These are phyloP conservation scores for Osedax fenrisi DNA, from an alignment of 2,888 invertebrate genomes.

Conservation along the genomic window DNA sequence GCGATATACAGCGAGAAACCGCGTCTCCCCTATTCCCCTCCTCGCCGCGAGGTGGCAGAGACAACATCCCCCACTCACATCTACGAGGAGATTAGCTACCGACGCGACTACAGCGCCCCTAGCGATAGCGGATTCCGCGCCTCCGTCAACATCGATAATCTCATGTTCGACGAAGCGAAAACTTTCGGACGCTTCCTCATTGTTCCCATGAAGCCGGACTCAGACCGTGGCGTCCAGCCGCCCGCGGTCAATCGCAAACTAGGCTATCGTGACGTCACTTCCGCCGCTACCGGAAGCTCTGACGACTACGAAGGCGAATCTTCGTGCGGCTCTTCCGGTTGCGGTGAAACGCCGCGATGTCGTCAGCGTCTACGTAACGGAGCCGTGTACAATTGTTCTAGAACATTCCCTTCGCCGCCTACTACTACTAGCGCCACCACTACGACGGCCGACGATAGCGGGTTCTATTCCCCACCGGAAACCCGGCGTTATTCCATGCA, in stretches of 20 bases:
- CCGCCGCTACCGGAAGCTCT: no score
- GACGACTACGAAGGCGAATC: not conserved
- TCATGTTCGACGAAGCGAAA: slow-evolving; percentile 10
- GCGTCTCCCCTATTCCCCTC: no score
- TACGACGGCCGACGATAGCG: not conserved
- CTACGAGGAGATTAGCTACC: slow-evolving; percentile 10
- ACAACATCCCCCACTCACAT: slow-evolving; percentile 7
- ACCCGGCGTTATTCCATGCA: no score
- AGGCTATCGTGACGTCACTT: no score
- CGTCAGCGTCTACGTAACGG: not conserved
- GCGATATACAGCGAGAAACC: no score
- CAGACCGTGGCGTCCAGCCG: not conserved
- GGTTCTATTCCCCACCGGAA: no score
- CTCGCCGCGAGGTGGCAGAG: no score
- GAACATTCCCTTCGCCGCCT: not conserved
- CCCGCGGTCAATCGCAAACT: no score
- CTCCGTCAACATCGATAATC: slow-evolving; percentile 7
- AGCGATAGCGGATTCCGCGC: not conserved
- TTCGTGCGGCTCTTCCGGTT: no score
- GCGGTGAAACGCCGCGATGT: no score
- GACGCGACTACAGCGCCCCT: not conserved
- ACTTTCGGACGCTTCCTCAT: not conserved
- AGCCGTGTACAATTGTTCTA: not conserved
- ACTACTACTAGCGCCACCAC: not conserved
- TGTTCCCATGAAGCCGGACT: not conserved